Evolutionary conservation across 2,888 invertebrate species (phyloP).

Genomic region (Boloria euphrosyne): DNA sequence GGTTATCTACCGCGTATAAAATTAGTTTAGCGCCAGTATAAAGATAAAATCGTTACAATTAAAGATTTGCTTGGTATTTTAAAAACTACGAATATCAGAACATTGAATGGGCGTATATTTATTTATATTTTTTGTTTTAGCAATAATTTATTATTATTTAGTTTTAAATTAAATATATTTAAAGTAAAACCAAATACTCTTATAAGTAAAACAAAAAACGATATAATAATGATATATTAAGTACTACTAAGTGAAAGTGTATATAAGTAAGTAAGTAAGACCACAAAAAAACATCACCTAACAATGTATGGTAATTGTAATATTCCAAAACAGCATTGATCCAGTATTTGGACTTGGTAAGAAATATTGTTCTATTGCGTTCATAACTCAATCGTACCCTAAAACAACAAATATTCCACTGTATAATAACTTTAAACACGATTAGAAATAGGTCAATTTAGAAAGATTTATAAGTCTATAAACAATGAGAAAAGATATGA

Average conservation of each 20-base stretch:
- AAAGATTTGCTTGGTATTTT: neutral
- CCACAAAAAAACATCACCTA: neutral
- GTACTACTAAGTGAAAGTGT: no score
- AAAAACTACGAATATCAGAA: neutral
- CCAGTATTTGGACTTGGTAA: conserved; percentile 21
- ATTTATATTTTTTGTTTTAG: neutral
- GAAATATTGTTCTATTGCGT: conserved; percentile 40
- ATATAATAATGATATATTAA: no score
- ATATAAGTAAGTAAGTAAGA: no score
- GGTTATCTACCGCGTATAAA: conserved; percentile 35
- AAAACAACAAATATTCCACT: conserved; percentile 44
- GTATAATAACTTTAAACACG: conserved; percentile 36
- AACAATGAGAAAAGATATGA: conserved; percentile 10
- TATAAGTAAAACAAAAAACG: no score
- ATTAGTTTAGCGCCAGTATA: conserved; percentile 29
- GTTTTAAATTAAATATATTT: neutral
- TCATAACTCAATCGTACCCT: conserved; percentile 40
- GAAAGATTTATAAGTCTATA: neutral
- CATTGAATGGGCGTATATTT: neutral
- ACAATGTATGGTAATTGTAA: conserved; percentile 15
- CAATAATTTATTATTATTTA: neutral
- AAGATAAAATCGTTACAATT: conserved; percentile 21
- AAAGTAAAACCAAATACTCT: conserved; percentile 1
- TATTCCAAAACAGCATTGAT: conserved; percentile 22
- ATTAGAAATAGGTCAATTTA: conserved; percentile 54